Percentiles rank a stretch among this genome's conserved stretches.
Evolutionary conservation across 2,888 invertebrate genomes (phyloP).

Genomic region (Automeris io): DNA sequence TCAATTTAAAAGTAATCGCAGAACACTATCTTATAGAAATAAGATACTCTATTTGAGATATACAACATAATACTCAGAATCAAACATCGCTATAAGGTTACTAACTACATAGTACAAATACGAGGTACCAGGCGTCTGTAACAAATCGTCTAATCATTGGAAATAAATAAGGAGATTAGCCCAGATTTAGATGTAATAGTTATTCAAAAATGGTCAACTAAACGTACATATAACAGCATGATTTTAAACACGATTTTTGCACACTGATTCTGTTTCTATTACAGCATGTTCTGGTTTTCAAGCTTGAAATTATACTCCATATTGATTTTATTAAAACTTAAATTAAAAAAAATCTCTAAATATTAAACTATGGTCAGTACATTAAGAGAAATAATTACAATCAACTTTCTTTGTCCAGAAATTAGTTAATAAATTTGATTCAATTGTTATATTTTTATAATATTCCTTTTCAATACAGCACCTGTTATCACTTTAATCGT

Average conservation of each 20-base stretch:
- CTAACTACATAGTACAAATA: slow-evolving; percentile 53
- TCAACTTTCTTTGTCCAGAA: too few species aligned
- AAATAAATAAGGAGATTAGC: too few species aligned
- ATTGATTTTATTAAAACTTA: not conserved
- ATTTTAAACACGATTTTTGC: not conserved
- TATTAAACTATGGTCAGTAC: not conserved
- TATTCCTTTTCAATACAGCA: too few species aligned
- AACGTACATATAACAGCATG: slow-evolving; percentile 51
- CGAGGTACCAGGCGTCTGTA: slow-evolving; percentile 53
- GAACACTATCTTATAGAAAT: not conserved
- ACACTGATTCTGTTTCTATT: slow-evolving; percentile 2
- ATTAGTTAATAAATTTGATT: too few species aligned
- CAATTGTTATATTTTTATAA: too few species aligned
- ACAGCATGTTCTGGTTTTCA: slow-evolving; percentile 6
- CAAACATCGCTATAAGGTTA: slow-evolving; percentile 37
- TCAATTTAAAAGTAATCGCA: not conserved
- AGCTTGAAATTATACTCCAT: not conserved
- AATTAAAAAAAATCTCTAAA: not conserved
- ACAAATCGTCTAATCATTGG: slow-evolving; percentile 33
- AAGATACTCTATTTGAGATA: too few species aligned
- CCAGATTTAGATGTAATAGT: slow-evolving; percentile 9
- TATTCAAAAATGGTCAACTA: slow-evolving; percentile 14
- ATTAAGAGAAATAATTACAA: slow-evolving; percentile 1
- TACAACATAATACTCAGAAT: not conserved
- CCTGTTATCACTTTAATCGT: too few species aligned